A percentile compares a stretch with the other conserved stretches of the same genome.
Evolutionary conservation across 2,888 invertebrate species (phyloP).

Genomic region (Andrena trimmerana): DNA sequence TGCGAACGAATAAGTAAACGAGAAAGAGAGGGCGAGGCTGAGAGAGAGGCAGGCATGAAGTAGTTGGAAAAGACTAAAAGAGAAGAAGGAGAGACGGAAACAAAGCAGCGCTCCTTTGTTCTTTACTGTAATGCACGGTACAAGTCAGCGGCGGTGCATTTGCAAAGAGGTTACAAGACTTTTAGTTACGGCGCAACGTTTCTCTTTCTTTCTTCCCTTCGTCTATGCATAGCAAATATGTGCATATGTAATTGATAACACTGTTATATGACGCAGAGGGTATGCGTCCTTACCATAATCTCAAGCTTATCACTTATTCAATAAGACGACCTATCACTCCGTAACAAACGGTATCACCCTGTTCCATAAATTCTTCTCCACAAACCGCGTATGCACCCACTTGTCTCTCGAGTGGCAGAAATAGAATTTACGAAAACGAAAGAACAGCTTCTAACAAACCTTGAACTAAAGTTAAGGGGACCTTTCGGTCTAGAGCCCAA

Average conservation of each 20-base stretch:
- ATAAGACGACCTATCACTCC: neutral
- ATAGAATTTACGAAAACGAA: no score
- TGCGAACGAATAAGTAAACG: constrained; percentile 39
- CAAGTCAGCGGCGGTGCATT: constrained; percentile 65
- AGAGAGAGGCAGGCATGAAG: constrained; percentile 26
- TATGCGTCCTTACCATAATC: neutral
- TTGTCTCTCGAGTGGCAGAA: no score
- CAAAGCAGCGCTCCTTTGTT: constrained; percentile 75
- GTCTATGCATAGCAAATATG: constrained; percentile 30
- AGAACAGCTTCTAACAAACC: no score
- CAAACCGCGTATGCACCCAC: no score
- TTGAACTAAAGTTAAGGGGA: no score
- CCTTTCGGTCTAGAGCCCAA: no score
- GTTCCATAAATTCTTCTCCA: no score
- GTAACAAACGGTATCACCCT: no score
- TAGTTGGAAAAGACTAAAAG: constrained; percentile 43
- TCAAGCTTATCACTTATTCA: neutral
- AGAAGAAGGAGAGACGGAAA: constrained; percentile 61
- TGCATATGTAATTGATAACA: constrained; percentile 41
- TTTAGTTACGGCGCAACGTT: constrained; percentile 55
- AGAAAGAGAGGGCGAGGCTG: constrained; percentile 7
- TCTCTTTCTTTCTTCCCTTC: constrained; percentile 40
- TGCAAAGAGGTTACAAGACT: constrained; percentile 69
- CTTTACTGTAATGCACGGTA: constrained; percentile 68
- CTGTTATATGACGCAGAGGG: neutral